These are phyloP conservation scores for Cervus canadensis DNA, from an alignment of 2,113 vertebrate species.

Conservation along the genomic window DNA sequence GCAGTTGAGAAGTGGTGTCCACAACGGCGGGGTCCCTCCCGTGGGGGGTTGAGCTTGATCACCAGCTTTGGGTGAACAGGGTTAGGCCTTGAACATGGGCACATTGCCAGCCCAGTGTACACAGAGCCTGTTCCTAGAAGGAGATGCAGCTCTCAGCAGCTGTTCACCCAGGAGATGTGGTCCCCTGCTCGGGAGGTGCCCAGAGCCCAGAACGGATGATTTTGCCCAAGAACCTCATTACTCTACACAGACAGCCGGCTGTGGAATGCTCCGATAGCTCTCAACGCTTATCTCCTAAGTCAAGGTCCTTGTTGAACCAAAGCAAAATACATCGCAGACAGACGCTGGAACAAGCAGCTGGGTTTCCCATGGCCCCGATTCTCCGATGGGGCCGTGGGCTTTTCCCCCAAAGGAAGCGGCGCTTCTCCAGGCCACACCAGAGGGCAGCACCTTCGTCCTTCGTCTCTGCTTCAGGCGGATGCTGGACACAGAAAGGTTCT, in stretches of 20 bases:
- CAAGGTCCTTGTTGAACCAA: too few relatives aligned
- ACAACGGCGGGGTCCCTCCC: rapidly evolving
- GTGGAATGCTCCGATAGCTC: rapidly evolving
- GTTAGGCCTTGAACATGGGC: background rate
- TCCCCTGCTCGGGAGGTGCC: background rate
- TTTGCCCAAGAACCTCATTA: rapidly evolving
- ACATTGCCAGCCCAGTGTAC: background rate
- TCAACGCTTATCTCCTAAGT: rapidly evolving
- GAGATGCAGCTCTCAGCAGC: rapidly evolving
- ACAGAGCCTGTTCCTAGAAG: background rate
- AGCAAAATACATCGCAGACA: rapidly evolving
- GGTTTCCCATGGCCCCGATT: rapidly evolving
- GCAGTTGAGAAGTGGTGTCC: background rate
- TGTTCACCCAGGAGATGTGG: background rate
- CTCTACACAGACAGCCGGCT: rapidly evolving
- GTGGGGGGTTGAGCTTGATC: too few relatives aligned
- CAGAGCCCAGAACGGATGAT: rapidly evolving
- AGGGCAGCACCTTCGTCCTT: rapidly evolving
- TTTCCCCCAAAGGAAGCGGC: background rate
- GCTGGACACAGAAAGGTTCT: rapidly evolving
- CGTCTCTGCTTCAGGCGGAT: rapidly evolving
- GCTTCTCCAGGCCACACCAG: background rate
- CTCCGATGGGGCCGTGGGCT: rapidly evolving
- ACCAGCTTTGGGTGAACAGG: background rate
- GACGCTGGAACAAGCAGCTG: rapidly evolving